Conservation (phyloP, 2,113 vertebrate genomes). For the Apteryx mantelli region DNA sequence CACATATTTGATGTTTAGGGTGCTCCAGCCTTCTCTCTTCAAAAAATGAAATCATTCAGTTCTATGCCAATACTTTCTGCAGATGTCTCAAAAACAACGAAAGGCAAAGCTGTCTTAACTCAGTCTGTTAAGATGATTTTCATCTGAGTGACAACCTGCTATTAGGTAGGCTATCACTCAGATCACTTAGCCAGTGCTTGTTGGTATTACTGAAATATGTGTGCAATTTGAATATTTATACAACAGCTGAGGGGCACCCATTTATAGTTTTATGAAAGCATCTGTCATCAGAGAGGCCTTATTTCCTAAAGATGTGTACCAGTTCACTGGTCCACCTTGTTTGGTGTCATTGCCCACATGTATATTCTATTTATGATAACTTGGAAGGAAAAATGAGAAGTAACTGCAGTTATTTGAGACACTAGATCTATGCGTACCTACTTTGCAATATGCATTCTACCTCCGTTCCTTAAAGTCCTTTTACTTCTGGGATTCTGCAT, state of each 20-base stretch:
- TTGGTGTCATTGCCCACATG: background rate
- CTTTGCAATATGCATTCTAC: background rate
- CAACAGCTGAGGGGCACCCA: background rate
- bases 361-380: background rate
- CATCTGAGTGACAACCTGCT: background rate
- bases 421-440: background rate
- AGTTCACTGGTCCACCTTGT: background rate
- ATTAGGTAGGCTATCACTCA: background rate
- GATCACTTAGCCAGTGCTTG: background rate
- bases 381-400: background rate
- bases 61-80: background rate
- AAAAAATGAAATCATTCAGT: background rate
- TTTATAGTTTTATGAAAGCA: background rate
- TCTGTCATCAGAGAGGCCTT: background rate
- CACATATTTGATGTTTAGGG: background rate
- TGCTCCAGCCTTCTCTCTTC: background rate
- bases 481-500: background rate
- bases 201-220: background rate
- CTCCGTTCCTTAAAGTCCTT: background rate
- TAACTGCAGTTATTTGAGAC: background rate
- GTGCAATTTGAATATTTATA: slow-evolving; percentile 6
- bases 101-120: slow-evolving; percentile 28
- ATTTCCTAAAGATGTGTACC: background rate
- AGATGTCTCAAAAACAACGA: slow-evolving; percentile 15
- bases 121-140: slow-evolving; percentile 8